These are phyloP conservation scores for Eublepharis macularius DNA, from an alignment of 2,113 vertebrate species.

Conservation along the genomic window DNA sequence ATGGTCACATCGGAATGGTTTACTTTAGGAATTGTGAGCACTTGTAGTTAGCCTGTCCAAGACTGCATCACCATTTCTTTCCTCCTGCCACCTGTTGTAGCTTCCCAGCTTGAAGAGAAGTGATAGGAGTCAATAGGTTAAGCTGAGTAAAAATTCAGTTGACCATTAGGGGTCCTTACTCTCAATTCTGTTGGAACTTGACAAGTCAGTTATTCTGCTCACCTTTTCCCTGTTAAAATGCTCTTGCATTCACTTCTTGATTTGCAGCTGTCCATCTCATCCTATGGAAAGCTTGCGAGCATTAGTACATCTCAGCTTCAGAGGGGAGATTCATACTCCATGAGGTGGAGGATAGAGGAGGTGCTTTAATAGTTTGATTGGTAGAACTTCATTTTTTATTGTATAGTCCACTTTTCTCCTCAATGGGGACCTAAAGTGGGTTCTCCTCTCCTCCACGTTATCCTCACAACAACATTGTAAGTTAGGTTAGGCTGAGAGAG, in stretches of 20 bases:
- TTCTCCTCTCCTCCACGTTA: too few relatives aligned
- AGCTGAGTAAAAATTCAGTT: not conserved
- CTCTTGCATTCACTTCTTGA: not conserved
- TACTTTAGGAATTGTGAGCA: not conserved
- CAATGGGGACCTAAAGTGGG: too few relatives aligned
- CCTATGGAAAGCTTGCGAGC: not conserved
- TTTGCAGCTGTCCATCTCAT: not conserved
- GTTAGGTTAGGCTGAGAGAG: too few relatives aligned
- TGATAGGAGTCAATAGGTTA: not conserved
- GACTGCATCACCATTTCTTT: not conserved
- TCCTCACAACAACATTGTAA: too few relatives aligned
- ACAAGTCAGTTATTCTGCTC: not conserved
- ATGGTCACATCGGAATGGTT: not conserved
- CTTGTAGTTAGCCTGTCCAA: not conserved
- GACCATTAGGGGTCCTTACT: not conserved
- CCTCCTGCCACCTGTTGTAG: not conserved
- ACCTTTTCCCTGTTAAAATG: not conserved
- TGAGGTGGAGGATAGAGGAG: not conserved
- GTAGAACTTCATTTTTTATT: too few relatives aligned
- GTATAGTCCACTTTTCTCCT: too few relatives aligned
- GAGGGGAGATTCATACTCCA: not conserved
- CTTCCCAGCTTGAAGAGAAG: not conserved
- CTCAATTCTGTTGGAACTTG: not conserved
- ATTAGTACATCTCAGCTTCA: not conserved
- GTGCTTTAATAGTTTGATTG: not conserved